Evolutionary conservation across 2,888 invertebrate genomes (phyloP), one percentile per base, ranked within the genome.

Genomic region (Platycheirus albimanus): DNA sequence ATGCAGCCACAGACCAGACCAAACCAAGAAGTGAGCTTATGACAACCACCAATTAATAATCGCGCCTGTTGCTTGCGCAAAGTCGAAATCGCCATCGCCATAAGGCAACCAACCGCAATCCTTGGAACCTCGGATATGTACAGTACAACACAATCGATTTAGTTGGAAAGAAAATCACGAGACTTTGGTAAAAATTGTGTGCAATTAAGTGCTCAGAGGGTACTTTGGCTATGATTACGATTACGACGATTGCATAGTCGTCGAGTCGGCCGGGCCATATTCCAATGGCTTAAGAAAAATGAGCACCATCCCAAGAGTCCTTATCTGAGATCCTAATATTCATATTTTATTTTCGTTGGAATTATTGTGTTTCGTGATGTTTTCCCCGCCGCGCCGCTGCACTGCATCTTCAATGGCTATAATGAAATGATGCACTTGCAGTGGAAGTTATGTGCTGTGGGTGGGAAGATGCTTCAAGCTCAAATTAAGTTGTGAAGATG

Each of bases 11-110:
- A 61, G 72, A 64, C 77, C 77, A 86, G 86, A n/a, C n/a, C n/a
- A n/a, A n/a, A n/a, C n/a, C n/a, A n/a, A n/a, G n/a, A n/a, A n/a
- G 85, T 86, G 86, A 86, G 86, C 86, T 86, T 87, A 86, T 87
- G 87, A 87, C 86, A 87, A 85, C 86, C 86, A 71, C 86, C 87
- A 87, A 87, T 87, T 87, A 87, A 87, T 87, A 86, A 87, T 85
- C 71, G 49, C 80, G 67, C 70, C 66, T 80, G 52, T 72, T 78
- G 74, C 80, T 84, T 83, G 81, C 72, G 77, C 72, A 77, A 76
- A 81, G n/a, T n/a, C n/a, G n/a, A n/a, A n/a, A n/a, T n/a, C n/a
- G n/a, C n/a, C n/a, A 33, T 72, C 76, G 54, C 79, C 74, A 79
- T 49, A 63, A 74, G 74, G 74, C 47, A 28, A 20, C 17, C n/a